These are phyloP conservation scores for Acropternis orthonyx DNA, from an alignment of 2,797 vertebrate species.

Conservation along the genomic window DNA sequence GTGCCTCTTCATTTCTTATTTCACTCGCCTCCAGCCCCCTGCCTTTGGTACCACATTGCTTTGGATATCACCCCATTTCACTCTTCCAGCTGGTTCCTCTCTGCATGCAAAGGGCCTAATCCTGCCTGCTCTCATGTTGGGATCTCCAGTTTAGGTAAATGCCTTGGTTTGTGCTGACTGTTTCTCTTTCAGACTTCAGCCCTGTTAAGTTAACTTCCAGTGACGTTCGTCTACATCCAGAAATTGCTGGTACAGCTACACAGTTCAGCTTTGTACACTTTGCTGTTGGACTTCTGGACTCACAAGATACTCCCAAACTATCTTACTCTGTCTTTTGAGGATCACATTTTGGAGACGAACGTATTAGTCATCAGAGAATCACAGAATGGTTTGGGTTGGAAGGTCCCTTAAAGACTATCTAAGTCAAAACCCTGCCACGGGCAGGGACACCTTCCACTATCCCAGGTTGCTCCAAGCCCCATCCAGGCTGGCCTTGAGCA, in stretches of 20 bases:
- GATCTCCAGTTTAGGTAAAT: not conserved
- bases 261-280: not conserved
- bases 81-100: not conserved
- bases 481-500: not conserved
- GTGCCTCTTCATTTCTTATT: not conserved
- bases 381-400: not conserved
- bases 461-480: not conserved
- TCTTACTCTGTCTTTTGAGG: not conserved
- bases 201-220: not conserved
- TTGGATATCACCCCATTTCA: rapidly evolving
- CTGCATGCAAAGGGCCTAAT: not conserved
- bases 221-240: rapidly evolving
- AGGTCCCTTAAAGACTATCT: not conserved
- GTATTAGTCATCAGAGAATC: not conserved
- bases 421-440: not conserved
- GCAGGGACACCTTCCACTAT: too few relatives aligned
- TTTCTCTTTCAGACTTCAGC: not conserved
- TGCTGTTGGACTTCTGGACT: not conserved
- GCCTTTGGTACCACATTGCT: not conserved
- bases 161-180: not conserved
- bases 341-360: not conserved
- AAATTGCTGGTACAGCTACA: not conserved
- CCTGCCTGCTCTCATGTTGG: not conserved
- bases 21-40: not conserved
- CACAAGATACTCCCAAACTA: not conserved